Conservation (phyloP, 2,888 invertebrate species). For the Callinectes sapidus region DNA sequence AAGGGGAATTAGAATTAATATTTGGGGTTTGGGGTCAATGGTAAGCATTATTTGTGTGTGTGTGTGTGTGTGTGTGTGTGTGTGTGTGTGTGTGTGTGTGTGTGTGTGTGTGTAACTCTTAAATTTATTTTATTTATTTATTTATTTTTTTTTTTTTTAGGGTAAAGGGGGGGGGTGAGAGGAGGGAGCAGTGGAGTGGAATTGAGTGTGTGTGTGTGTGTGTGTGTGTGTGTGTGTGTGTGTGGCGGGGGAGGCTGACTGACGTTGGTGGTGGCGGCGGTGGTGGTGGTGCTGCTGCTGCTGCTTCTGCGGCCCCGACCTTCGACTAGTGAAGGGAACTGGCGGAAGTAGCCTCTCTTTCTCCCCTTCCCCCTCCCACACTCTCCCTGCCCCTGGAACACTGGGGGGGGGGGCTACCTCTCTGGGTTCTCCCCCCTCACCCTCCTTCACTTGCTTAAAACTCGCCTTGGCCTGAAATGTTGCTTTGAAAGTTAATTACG, state of each 20-base stretch:
- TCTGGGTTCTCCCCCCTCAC: not conserved
- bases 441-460: constrained; percentile 14
- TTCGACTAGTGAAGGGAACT: constrained; percentile 18
- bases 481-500: constrained; percentile 19
- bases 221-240: not conserved
- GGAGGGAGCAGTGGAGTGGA: too few species aligned
- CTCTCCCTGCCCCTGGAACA: constrained; percentile 12
- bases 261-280: not conserved
- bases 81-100: too few species aligned
- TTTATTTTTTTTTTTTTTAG: too few species aligned
- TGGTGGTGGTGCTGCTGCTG: not conserved
- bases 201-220: not conserved
- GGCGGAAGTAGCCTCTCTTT: constrained; percentile 23
- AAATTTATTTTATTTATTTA: too few species aligned
- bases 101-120: too few species aligned
- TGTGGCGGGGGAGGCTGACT: constrained; percentile 20
- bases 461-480: constrained; percentile 24
- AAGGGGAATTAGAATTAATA: not conserved
- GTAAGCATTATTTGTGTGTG: not conserved
- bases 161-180: too few species aligned
- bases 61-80: not conserved
- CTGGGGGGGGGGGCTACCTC: not conserved
- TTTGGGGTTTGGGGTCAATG: too few species aligned
- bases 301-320: not conserved
- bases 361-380: not conserved